A percentile compares a stretch with the other conserved stretches of the same genome.
These are phyloP conservation scores for Microvelia longipes DNA, from an alignment of 1,140 invertebrate genomes.

Conservation along the genomic window DNA sequence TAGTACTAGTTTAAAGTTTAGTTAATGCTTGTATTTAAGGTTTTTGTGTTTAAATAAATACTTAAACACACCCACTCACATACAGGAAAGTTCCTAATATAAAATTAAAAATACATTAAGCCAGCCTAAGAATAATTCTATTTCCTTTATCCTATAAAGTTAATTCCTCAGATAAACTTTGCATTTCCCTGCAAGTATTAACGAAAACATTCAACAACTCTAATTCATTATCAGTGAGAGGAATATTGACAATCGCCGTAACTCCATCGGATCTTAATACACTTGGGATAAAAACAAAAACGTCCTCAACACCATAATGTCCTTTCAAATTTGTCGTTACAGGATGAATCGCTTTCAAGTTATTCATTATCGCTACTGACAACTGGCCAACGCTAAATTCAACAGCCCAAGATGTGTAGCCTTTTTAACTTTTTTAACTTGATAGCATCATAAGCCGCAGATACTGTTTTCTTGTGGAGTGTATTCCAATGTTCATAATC, in stretches of 20 bases:
- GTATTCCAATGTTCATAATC: constrained; percentile 74
- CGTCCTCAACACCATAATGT: not conserved
- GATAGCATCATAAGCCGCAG: constrained; percentile 71
- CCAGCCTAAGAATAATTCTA: too few relatives aligned
- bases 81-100: too few relatives aligned
- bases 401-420: constrained; percentile 82
- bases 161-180: too few relatives aligned
- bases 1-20: too few relatives aligned
- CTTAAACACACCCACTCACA: too few relatives aligned
- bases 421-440: constrained; percentile 74
- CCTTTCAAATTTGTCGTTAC: constrained; percentile 63
- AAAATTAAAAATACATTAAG: too few relatives aligned
- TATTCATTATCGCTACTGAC: constrained; percentile 53
- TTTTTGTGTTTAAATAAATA: too few relatives aligned
- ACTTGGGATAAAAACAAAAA: not conserved
- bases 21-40: too few relatives aligned
- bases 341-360: constrained; percentile 59
- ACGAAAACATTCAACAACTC: too few relatives aligned
- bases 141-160: too few relatives aligned
- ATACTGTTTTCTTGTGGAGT: constrained; percentile 61
- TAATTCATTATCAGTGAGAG: too few relatives aligned
- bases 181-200: too few relatives aligned
- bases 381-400: constrained; percentile 65
- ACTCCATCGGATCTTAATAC: not conserved
- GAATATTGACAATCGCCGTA: not conserved